Percentiles rank a stretch among this genome's conserved stretches.
Conservation (phyloP, 2,797 vertebrate genomes). For the Pristis pectinata region DNA sequence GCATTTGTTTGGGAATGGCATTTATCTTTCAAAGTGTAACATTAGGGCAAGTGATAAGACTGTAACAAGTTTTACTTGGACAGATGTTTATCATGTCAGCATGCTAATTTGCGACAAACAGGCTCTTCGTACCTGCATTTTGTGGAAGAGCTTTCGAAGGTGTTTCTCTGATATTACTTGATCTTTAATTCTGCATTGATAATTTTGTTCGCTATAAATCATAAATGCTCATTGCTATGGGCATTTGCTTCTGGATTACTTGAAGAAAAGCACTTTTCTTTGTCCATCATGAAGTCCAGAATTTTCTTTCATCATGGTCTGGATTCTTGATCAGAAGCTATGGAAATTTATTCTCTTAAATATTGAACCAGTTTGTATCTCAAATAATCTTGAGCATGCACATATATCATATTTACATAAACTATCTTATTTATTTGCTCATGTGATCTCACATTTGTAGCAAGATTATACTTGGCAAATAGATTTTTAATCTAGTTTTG, state of each 20-base stretch:
- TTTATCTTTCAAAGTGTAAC: conserved; percentile 17
- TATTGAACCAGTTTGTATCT: neutral
- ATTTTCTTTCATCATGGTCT: neutral
- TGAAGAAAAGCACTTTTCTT: neutral
- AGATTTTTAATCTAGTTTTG: neutral
- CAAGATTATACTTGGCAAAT: neutral
- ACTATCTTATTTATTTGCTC: neutral
- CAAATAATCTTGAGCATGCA: neutral
- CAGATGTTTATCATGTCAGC: neutral
- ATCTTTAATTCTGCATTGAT: neutral
- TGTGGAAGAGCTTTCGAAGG: neutral
- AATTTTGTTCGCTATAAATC: neutral
- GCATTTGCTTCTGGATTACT: neutral
- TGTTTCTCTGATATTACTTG: neutral
- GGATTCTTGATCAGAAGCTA: neutral
- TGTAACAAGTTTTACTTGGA: neutral
- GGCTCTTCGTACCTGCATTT: neutral
- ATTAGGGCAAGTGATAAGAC: no score
- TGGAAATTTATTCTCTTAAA: neutral
- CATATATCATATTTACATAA: neutral
- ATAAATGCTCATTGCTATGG: neutral
- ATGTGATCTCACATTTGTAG: neutral
- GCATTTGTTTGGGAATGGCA: neutral
- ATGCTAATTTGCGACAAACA: neutral
- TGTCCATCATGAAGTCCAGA: neutral